Evolutionary conservation across 1,140 invertebrate species (phyloP), one percentile per base, ranked within the genome.

Genomic region (Scaptomyza montana): DNA sequence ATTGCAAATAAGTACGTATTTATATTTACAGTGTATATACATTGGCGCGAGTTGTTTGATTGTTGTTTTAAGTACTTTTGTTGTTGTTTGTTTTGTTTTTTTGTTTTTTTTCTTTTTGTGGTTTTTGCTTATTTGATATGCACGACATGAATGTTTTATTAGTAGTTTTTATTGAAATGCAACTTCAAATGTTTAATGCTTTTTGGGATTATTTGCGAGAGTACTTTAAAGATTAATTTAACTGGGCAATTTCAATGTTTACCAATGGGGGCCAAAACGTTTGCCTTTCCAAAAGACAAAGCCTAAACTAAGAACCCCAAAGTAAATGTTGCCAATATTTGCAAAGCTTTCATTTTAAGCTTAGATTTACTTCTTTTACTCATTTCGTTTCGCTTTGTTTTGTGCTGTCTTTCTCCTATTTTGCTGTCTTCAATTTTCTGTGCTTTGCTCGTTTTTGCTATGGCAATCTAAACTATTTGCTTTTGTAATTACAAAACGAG

Each of bases 21-120:
- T 69, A 74, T 74, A 74, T 74, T 74, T 74, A 73, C 70, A 73
- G 70, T 77, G 61, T 79, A 79, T 85, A 53, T 86, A 86, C 81
- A 86, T 66, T 87, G 69, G 80, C 80, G 72, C 65, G 54, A 78
- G 70, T 86, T 70, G n/a, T 33, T 45, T 71, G 78, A 73, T 80
- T 80, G 78, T 80, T 80, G 60, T 43, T 71, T 80, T 78, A 87
- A 87, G 81, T 86, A 86, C 81, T 74, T 73, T 66, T 71, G 43
- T 49, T 75, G 46, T 41, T 16, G 53, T 63, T 57, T 46, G 7
- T 41, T 4, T 12, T 41, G 9, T 41, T 41, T 7, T 10, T 19
- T 16, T n/a, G 33, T 33, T n/a, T 16, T 16, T 1, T 16, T 16
- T 16, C 1, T 16, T 16, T 16, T 64, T 57, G 47, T 45, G n/a